Evolutionary conservation across 2,888 invertebrate species (phyloP).

Genomic region (Lissonota sp.): DNA sequence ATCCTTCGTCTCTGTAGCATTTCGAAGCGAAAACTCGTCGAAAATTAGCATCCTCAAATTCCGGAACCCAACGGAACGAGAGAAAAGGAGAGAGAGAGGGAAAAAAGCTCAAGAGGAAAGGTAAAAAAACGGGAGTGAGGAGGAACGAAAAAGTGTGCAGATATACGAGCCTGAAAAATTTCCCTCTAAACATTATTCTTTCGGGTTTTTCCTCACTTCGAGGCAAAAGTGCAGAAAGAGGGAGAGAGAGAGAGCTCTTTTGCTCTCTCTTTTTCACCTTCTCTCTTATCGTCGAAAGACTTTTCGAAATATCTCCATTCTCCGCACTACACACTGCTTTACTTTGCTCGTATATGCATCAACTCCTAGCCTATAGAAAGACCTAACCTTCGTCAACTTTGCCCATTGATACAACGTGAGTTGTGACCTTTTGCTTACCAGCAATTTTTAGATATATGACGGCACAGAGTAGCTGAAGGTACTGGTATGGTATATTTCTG

Average conservation of each 20-base stretch:
- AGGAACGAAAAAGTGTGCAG: too few relatives aligned
- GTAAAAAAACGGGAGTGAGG: background rate
- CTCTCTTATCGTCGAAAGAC: conserved; percentile 32
- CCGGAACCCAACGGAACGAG: background rate
- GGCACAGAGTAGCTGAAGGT: conserved; percentile 12
- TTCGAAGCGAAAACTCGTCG: conserved; percentile 22
- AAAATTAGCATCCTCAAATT: conserved; percentile 30
- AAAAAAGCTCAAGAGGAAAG: background rate
- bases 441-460: too few relatives aligned
- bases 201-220: conserved; percentile 3
- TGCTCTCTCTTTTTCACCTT: background rate
- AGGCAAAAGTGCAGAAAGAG: too few relatives aligned
- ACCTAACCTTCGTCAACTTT: too few relatives aligned
- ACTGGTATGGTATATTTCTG: conserved; percentile 20
- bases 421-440: too few relatives aligned
- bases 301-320: conserved; percentile 31
- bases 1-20: background rate
- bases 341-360: background rate
- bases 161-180: conserved; percentile 8
- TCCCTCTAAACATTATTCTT: conserved; percentile 49
- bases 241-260: background rate
- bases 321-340: conserved; percentile 15
- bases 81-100: background rate
- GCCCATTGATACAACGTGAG: too few relatives aligned
- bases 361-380: too few relatives aligned